Conservation (phyloP, 1,140 invertebrate genomes). For the Dolichoris vasculosae region DNA sequence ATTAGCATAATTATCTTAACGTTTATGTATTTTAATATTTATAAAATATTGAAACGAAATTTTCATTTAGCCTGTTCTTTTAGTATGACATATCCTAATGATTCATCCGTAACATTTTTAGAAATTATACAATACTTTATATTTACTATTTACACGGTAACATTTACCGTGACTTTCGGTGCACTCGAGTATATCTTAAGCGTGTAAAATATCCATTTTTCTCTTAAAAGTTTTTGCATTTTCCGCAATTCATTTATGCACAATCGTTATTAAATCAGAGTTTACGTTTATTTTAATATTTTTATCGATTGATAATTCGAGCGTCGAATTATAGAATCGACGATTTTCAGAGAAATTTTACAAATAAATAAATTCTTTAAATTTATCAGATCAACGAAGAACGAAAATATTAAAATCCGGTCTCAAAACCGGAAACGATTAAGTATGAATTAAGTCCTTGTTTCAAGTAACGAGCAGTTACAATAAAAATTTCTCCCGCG, state of each 20-base stretch:
- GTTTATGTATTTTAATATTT: no score
- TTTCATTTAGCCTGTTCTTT: no score
- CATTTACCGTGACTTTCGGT: not conserved
- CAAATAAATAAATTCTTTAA: not conserved
- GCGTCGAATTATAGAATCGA: not conserved
- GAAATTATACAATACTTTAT: not conserved
- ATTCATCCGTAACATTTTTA: not conserved
- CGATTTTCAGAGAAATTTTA: not conserved
- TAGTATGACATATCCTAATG: no score
- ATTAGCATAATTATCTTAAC: no score
- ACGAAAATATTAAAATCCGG: not conserved
- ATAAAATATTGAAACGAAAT: no score
- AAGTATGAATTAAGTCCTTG: not conserved
- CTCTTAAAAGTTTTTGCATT: no score
- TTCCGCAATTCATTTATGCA: no score
- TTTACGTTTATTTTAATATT: not conserved
- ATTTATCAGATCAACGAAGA: not conserved
- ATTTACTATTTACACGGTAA: not conserved
- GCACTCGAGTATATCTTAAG: not conserved
- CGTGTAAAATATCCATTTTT: not conserved
- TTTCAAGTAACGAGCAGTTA: not conserved
- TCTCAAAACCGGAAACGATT: not conserved
- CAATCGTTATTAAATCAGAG: not conserved
- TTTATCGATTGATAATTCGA: not conserved
- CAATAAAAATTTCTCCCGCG: slow-evolving; percentile 3